Base-by-base conservation (phyloP, 1,140 invertebrate genomes). In the Aphaenogaster ashmeadi region DNA sequence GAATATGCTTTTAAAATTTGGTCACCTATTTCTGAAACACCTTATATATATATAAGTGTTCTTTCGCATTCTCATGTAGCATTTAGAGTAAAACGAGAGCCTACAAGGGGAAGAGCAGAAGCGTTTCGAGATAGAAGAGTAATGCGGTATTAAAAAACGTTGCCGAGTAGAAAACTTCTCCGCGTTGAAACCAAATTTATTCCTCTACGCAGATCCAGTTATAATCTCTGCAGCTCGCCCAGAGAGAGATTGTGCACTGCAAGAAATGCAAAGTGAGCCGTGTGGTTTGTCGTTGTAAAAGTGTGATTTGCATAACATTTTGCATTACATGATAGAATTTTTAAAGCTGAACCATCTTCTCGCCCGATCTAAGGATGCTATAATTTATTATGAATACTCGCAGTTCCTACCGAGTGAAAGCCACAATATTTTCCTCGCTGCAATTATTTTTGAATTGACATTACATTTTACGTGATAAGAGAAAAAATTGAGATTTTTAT, bases 151-250 rank as follows among this genome's bases (percentile, higher is more conserved):
- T 75, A 75, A 84, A 84, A 84, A 84, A 74, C 18, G 69, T 47
- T 33, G 13, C 27, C n/a, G n/a, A 41, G 38, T 60, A 62, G 54
- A 84, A 84, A 84, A 84, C 41, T 84, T 84, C 62, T 56, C 38
- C 27, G 54, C 69, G 80, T 60, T 75, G 67, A 84, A 47, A 84
- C 33, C 41, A 84, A 84, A 84, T 84, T 74, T 84, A 84, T 84
- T 84, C 41, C 44, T 38, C 69, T 74, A 84, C 80, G 80, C 69
- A 75, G 41, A 84, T 84, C n/a, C 69, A 84, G 80, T 84, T 84
- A 84, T 84, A 84, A 84, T 84, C 80, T 75, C 69, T 74, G 5
- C 54, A 60, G 72, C 33, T n/a, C n/a, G 52, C 41, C 27, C 21
- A 27, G 21, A 27, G 21, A 27, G 44, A 84, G 69, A 84, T 84